These are phyloP conservation scores for Chamaetylas fuelleborni DNA, from an alignment of 2,113 vertebrate species.

Conservation along the genomic window DNA sequence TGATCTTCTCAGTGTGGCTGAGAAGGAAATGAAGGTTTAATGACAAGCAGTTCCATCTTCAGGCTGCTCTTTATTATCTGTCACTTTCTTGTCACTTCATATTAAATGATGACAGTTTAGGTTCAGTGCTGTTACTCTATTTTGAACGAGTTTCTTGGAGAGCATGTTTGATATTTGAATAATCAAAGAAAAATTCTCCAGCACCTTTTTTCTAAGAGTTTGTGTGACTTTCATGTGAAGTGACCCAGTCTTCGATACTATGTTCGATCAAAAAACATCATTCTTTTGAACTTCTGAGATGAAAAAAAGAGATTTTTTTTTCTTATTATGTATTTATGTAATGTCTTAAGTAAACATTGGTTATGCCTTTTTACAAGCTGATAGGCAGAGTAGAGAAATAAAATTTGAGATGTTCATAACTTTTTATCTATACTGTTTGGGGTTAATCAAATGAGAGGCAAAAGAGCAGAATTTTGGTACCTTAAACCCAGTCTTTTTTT, in stretches of 20 bases:
- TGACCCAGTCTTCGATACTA: background rate
- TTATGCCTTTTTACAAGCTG: background rate
- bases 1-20: background rate
- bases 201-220: background rate
- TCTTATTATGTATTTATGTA: background rate
- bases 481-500: background rate
- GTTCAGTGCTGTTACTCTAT: background rate
- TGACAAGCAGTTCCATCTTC: background rate
- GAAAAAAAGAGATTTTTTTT: background rate
- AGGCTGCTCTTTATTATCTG: background rate
- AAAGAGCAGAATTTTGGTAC: background rate
- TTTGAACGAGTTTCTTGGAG: background rate
- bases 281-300: constrained; percentile 6
- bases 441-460: background rate
- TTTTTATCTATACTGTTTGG: background rate
- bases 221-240: background rate
- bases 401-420: background rate
- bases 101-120: background rate
- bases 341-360: background rate
- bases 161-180: background rate
- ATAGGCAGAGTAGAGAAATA: background rate
- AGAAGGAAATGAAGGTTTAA: background rate
- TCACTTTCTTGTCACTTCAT: constrained; percentile 7
- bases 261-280: background rate
- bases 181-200: background rate